A percentile compares a stretch with the other conserved stretches of the same genome.
Conservation (phyloP, 2,113 vertebrate species). For the Chiloscyllium plagiosum region DNA sequence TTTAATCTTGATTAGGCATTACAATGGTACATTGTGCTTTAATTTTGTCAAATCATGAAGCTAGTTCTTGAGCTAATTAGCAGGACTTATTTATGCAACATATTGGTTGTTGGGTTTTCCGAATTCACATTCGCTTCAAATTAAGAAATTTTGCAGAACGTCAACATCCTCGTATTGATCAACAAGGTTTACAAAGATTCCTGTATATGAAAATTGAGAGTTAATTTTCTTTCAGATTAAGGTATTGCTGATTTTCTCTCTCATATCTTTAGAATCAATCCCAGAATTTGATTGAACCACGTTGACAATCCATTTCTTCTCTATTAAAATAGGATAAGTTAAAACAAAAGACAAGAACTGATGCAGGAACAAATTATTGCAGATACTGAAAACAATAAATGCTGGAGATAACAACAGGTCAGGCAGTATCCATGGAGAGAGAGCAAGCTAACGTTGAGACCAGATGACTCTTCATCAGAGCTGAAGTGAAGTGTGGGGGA, state of each 20-base stretch:
- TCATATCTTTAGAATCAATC: not conserved
- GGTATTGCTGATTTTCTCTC: not conserved
- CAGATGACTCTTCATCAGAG: too few relatives aligned
- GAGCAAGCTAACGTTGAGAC: too few relatives aligned
- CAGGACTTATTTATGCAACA: not conserved
- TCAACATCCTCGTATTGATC: not conserved
- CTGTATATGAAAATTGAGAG: not conserved
- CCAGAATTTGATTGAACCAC: not conserved
- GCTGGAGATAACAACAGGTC: too few relatives aligned
- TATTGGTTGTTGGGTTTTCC: not conserved
- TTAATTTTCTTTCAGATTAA: not conserved
- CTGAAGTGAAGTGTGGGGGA: too few relatives aligned
- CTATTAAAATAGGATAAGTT: not conserved
- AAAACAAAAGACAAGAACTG: not conserved
- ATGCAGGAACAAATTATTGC: too few relatives aligned
- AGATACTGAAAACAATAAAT: too few relatives aligned
- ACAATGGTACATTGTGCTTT: not conserved
- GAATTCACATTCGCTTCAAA: not conserved
- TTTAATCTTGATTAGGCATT: not conserved
- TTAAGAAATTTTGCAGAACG: not conserved
- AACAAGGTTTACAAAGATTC: not conserved
- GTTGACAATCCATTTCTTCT: not conserved
- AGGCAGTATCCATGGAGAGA: too few relatives aligned
- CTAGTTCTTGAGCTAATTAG: not conserved
- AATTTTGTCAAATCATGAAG: not conserved